Base-by-base conservation (phyloP, 1,140 invertebrate genomes). In the Heliconius hermathena region DNA sequence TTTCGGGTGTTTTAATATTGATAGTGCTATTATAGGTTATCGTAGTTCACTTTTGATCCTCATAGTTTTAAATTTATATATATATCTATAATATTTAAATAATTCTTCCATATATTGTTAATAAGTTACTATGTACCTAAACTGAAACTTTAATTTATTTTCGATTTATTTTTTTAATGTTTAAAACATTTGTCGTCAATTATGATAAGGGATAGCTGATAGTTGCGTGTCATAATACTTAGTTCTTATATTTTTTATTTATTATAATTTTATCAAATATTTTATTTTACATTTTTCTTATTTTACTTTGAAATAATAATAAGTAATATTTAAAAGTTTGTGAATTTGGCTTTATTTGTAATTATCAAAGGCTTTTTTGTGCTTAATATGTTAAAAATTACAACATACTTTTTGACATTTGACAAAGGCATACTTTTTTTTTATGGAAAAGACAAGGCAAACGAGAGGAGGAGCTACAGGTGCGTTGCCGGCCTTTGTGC, bases 11-110 rank as follows among this genome's bases (percentile, higher is more conserved):
- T 66, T 29, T 66, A 66, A 66, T 26, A 29, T 66, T 66, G 60
- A 66, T 66, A 66, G 11, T 66, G 60, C 26, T 66, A 66, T 66
- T 29, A n/a, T 66, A 66, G 60, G 60, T 66, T 66, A 66, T 66
- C 60, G 60, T 66, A 66, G 60, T 66, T 66, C 60, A 66, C 60
- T 13, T 6, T 66, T 66, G 60, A 66, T 66, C 60, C 60, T 66
- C 60, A 66, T 66, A 66, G 60, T 66, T 66, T 29, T 16, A 66
- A 22, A 20, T 52, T 52, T 57, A 9, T 46, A 16, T 46, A 22
- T n/a, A 60, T 22, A 22, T 60, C 1, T 29, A 16, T 66, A 29
- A 29, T 66, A 66, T 29, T 66, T 16, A 29, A 5, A 66, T 29
- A 57, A 29, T 8, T 29, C 60, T 66, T 66, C 60, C 60, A 66